Conservation (phyloP, 37 sponge, comb jelly and placozoan species). For the Spongia lamella region DNA sequence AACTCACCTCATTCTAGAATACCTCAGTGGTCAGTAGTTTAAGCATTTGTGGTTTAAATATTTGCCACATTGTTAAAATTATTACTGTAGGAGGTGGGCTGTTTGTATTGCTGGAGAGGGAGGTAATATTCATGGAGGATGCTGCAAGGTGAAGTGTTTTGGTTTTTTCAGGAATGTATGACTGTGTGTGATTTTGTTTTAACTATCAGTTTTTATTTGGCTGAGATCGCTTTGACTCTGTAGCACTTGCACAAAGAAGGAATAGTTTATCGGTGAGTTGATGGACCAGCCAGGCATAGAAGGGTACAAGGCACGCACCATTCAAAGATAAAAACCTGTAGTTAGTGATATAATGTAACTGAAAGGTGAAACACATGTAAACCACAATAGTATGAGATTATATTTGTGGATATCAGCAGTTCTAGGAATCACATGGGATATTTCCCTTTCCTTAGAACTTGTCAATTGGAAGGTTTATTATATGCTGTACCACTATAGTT, state of each 20-base stretch:
- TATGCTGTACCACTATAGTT: no score
- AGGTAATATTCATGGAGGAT: constrained; percentile 96
- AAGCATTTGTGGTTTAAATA: neutral
- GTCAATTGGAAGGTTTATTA: no score
- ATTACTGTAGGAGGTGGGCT: constrained; percentile 86
- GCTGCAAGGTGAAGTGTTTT: constrained; percentile 79
- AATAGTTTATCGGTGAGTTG: constrained; percentile 91
- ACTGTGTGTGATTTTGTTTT: no score
- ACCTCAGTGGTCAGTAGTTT: constrained; percentile 77
- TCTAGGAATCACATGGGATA: no score
- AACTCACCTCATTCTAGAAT: constrained; percentile 96
- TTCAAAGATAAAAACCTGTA: no score
- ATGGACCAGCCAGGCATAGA: no score
- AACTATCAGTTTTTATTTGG: constrained; percentile 80
- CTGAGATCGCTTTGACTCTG: constrained; percentile 92
- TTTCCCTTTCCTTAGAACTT: no score
- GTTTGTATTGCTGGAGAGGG: constrained; percentile 94
- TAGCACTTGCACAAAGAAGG: constrained; percentile 91
- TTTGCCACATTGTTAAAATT: neutral
- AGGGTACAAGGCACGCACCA: no score
- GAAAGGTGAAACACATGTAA: no score
- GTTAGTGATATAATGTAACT: no score
- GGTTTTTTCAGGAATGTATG: neutral
- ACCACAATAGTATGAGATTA: no score
- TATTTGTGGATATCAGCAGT: no score